Evolutionary conservation across 2,113 vertebrate genomes (phyloP), one percentile per base, ranked within the genome.

Genomic region (Phaethornis superciliosus): DNA sequence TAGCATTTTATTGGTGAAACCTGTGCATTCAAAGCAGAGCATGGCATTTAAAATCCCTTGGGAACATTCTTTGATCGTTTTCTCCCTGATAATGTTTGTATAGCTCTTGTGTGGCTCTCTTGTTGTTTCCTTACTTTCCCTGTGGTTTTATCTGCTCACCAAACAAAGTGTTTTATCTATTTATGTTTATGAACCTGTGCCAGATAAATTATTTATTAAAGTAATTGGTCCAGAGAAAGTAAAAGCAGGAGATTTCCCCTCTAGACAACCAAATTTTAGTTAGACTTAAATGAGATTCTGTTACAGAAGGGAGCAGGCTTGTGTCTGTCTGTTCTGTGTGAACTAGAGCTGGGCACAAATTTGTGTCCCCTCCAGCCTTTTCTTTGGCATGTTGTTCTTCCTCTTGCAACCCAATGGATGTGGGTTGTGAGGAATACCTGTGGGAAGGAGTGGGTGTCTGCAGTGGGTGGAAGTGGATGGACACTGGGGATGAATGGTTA

Each of bases 51-150:
- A 90, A 94, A 72, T 37, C 76, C 69, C n/a, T 88, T 60, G 37
- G 64, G 88, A 86, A 42, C 20, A 15, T 81, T 49, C 20, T 91
- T 88, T 90, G 82, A 92, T 90, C 69, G 35, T 88, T 93, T 95
- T 86, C 85, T 95, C 77, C 77, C 72, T 75, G 65, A 54, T 81
- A 90, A 83, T 60, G 19, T 91, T 94, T 95, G 75, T 67, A 62
- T 46, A 78, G 72, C 40, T 83, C 40, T 74, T 81, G 23, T 33
- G 13, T 70, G 75, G 33, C 64, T 90, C 52, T 83, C 49, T 70
- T 88, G 15, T 72, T 82, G 37, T 78, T 92, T 79, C 80, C 82
- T 81, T 77, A 19, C 49, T 85, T 74, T 67, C n/a, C 27, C 67
- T 52, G 32, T 47, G 71, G 78, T 90, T 93, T 95, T 78, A 68